These are phyloP conservation scores for Drosophila barbarae DNA, from an alignment of 2,888 invertebrate genomes.

Conservation along the genomic window DNA sequence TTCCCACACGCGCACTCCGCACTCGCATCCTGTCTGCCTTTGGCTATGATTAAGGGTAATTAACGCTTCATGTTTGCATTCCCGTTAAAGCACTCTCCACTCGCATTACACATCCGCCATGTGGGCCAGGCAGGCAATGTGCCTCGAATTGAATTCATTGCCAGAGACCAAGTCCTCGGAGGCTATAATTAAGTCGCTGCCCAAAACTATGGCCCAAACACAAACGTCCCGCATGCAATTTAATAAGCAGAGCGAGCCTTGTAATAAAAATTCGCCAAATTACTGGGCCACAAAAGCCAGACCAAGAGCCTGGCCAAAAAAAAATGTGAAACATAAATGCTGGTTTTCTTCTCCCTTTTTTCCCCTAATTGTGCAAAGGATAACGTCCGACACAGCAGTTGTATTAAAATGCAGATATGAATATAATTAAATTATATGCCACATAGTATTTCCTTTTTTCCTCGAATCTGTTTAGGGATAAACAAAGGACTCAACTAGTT, in stretches of 20 bases:
- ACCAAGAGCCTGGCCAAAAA: neutral
- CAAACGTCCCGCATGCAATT: conserved; percentile 14
- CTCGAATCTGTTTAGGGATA: neutral
- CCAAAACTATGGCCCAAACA: conserved; percentile 5
- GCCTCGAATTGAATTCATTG: neutral
- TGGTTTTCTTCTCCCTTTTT: neutral
- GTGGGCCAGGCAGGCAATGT: neutral
- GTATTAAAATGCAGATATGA: conserved; percentile 1
- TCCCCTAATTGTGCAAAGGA: neutral
- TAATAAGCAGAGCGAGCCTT: conserved; percentile 3
- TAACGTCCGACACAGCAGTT: neutral
- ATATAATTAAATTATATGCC: neutral
- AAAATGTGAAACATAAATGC: conserved; percentile 4
- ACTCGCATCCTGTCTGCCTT: neutral
- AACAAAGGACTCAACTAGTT: neutral
- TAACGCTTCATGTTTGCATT: conserved; percentile 35
- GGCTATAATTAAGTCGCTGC: conserved; percentile 11
- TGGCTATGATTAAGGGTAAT: conserved; percentile 46
- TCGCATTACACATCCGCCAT: conserved; percentile 12
- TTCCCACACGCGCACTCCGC: neutral
- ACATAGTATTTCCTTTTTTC: neutral
- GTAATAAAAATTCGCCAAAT: conserved; percentile 2
- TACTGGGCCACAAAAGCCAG: conserved; percentile 1
- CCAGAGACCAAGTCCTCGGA: neutral
- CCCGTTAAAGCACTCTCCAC: conserved; percentile 20